A percentile compares a stretch with the other conserved stretches of the same genome.
These are phyloP conservation scores for Uromys caudimaculatus DNA, from an alignment of 2,797 vertebrate species.

Conservation along the genomic window DNA sequence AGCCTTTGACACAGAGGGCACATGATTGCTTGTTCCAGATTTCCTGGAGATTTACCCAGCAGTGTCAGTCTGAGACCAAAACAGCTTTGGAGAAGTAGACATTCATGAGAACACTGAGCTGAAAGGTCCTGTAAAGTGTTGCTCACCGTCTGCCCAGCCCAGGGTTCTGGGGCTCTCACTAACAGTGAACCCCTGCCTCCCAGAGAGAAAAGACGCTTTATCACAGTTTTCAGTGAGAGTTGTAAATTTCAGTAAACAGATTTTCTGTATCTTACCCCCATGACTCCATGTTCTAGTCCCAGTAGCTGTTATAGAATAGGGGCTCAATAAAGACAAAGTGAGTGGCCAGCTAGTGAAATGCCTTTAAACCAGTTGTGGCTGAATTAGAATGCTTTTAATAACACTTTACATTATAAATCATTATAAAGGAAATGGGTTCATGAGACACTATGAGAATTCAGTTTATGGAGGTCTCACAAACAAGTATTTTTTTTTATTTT, in stretches of 20 bases:
- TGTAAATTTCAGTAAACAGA: neutral
- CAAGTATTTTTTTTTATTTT: neutral
- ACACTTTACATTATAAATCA: neutral
- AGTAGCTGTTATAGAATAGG: neutral
- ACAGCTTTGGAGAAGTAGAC: neutral
- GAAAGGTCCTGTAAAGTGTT: neutral
- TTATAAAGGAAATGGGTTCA: neutral
- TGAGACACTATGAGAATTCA: neutral
- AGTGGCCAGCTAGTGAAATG: neutral
- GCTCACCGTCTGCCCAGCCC: neutral
- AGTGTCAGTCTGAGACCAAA: neutral
- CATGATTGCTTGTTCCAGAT: neutral
- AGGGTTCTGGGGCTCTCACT: neutral
- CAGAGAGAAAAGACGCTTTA: neutral
- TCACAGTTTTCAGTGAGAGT: neutral
- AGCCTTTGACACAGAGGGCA: constrained; percentile 38
- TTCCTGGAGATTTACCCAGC: neutral
- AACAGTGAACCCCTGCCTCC: neutral
- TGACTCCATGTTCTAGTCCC: neutral
- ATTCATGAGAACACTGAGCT: neutral
- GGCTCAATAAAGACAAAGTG: neutral
- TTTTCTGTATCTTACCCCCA: neutral
- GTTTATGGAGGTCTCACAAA: constrained; percentile 13
- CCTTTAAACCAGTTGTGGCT: neutral
- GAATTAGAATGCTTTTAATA: constrained; percentile 13